Conservation (phyloP, 1,140 invertebrate genomes). For the Drosophila kurseongensis region DNA sequence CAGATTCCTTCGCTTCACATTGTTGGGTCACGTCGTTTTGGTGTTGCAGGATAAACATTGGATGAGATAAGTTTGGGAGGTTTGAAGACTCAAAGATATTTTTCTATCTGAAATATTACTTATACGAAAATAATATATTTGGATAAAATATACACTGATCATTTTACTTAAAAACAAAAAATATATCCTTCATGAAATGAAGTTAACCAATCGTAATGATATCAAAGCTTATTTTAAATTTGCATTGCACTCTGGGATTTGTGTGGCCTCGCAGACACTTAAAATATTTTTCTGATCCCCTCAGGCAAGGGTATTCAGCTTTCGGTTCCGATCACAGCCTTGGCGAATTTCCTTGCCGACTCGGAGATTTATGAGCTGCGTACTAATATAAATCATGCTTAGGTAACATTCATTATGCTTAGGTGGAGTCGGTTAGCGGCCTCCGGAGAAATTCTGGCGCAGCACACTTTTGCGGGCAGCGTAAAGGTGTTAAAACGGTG, state of each 20-base stretch:
- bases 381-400: conserved; percentile 73
- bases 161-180: no score
- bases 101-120: no score
- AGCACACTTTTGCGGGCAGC: conserved; percentile 37
- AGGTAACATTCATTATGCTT: conserved; percentile 77
- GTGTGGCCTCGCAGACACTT: no score
- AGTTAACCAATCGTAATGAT: no score
- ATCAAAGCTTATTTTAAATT: no score
- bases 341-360: conserved; percentile 19
- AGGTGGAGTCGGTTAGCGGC: conserved; percentile 30
- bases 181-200: no score
- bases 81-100: background rate
- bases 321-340: background rate
- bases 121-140: no score
- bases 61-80: no score
- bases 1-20: background rate
- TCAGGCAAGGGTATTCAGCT: conserved; percentile 6
- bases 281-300: background rate
- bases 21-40: conserved; percentile 1
- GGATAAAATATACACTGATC: no score
- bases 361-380: conserved; percentile 66
- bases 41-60: background rate
- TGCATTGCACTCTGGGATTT: no score
- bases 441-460: conserved; percentile 26
- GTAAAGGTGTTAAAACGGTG: conserved; percentile 39